Conservation (phyloP, 2,113 vertebrate species). For the Petromus typicus region DNA sequence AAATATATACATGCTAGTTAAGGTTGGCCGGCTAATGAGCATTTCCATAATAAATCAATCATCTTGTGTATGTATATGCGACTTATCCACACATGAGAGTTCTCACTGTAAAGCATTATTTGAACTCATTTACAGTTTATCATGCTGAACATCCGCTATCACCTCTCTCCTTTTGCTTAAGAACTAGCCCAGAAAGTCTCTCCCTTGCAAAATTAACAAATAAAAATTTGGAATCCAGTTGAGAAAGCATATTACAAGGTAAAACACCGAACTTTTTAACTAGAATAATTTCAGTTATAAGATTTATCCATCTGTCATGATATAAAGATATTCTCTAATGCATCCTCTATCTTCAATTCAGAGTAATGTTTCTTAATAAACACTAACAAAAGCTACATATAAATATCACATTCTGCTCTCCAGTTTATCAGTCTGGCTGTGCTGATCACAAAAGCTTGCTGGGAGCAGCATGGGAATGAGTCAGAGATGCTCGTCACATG, state of each 20-base stretch:
- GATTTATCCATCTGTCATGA: neutral
- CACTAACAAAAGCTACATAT: neutral
- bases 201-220: slow-evolving; percentile 41
- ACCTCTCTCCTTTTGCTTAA: slow-evolving; percentile 1
- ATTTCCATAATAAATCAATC: neutral
- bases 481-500: neutral
- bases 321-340: neutral
- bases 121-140: neutral
- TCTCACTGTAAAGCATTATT: neutral
- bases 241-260: neutral
- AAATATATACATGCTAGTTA: neutral
- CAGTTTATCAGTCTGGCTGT: neutral
- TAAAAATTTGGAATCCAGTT: slow-evolving; percentile 43
- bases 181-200: slow-evolving; percentile 3
- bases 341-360: neutral
- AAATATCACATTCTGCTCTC: neutral
- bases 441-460: neutral
- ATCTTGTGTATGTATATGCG: neutral
- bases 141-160: neutral
- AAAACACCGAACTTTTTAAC: neutral
- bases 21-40: neutral
- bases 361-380: neutral
- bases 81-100: neutral
- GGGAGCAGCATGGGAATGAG: neutral
- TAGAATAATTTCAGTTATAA: neutral